phyloP scores from a whole-genome alignment of 1,140 invertebrate genomes.

The Atta texana region DNA sequence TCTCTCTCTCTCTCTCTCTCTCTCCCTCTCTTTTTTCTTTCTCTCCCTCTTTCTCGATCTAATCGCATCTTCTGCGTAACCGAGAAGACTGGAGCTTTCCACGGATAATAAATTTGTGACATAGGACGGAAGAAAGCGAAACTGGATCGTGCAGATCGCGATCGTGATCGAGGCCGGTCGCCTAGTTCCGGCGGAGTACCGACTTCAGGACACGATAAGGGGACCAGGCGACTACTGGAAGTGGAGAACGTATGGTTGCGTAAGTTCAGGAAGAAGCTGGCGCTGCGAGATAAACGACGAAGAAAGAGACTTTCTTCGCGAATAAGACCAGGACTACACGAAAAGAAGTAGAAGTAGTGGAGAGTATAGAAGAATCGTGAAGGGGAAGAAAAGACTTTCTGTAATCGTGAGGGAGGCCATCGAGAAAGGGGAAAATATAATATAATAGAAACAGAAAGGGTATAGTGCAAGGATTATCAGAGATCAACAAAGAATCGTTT shows the following conservation, averaged over 20 bases:
- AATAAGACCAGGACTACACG: conserved; percentile 5
- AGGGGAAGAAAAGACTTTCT: conserved; percentile 6
- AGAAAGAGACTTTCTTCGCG: conserved; percentile 51
- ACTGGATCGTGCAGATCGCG: conserved; percentile 59
- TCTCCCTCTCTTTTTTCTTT: background rate
- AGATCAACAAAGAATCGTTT: background rate
- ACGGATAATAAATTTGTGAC: background rate
- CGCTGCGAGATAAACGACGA: conserved; percentile 57
- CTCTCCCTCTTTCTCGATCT: background rate
- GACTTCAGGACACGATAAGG: conserved; percentile 21
- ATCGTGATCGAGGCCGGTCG: conserved; percentile 56
- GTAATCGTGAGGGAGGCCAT: conserved; percentile 4
- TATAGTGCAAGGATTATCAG: background rate
- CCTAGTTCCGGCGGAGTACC: conserved; percentile 32
- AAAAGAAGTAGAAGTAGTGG: conserved; percentile 13
- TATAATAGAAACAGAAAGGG: background rate
- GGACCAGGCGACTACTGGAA: conserved; percentile 2
- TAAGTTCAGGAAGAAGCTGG: conserved; percentile 37
- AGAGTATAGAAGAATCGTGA: background rate
- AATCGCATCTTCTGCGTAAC: background rate
- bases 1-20: background rate
- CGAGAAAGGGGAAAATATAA: background rate
- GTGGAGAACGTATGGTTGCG: conserved; percentile 28
- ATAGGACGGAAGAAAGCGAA: conserved; percentile 28
- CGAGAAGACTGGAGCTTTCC: conserved; percentile 2